Conservation (phyloP, 1,140 invertebrate species). For the Paracyclopina nana region DNA sequence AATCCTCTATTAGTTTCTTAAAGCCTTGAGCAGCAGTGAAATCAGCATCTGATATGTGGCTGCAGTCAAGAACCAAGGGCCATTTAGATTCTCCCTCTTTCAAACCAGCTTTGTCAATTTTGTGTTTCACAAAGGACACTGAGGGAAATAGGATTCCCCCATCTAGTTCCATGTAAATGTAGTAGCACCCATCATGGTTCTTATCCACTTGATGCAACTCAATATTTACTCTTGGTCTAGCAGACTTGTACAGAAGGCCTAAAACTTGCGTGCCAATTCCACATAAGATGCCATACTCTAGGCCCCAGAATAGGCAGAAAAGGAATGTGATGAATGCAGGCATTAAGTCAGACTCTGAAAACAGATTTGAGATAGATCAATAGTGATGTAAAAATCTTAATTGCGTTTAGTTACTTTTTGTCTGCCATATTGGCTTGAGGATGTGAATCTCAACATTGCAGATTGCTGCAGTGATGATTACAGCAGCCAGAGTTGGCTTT, state of each 20-base stretch:
- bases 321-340: slow-evolving; percentile 58
- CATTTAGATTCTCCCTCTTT: background rate
- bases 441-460: slow-evolving; percentile 79
- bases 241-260: background rate
- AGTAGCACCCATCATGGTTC: no score
- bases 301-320: slow-evolving; percentile 53
- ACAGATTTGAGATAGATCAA: slow-evolving; percentile 44
- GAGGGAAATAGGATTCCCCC: background rate
- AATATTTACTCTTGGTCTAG: background rate
- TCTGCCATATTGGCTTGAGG: slow-evolving; percentile 63
- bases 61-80: background rate
- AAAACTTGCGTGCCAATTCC: slow-evolving; percentile 37
- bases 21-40: background rate
- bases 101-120: background rate
- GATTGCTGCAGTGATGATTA: slow-evolving; percentile 71
- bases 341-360: slow-evolving; percentile 48
- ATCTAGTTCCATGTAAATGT: background rate
- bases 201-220: no score
- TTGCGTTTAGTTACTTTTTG: slow-evolving; percentile 42
- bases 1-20: background rate
- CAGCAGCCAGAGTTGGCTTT: slow-evolving; percentile 34
- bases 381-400: background rate
- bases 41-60: background rate
- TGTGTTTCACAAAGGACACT: background rate
- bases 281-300: slow-evolving; percentile 69